A percentile compares a stretch with the other conserved stretches of the same genome.
Conservation (phyloP, 2,113 vertebrate genomes). For the Ctenodactylus gundi region DNA sequence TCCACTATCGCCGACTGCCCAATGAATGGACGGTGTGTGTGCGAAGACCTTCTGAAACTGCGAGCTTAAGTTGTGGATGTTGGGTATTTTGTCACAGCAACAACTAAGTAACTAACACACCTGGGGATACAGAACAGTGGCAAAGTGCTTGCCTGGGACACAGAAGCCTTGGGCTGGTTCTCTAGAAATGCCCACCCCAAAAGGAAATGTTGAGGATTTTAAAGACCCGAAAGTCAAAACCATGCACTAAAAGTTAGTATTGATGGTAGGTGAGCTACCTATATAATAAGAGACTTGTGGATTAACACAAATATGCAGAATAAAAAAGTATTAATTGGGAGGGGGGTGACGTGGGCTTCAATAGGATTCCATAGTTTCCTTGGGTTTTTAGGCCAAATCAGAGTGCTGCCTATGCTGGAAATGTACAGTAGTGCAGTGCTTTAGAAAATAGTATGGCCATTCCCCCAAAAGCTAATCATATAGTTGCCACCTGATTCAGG, state of each 20-base stretch:
- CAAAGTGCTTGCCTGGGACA: background rate
- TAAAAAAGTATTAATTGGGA: conserved; percentile 7
- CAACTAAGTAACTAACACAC: too few relatives aligned
- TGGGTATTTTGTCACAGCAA: too few relatives aligned
- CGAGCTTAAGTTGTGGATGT: too few relatives aligned
- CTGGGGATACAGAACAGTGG: background rate
- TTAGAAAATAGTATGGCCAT: background rate
- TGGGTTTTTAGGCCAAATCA: background rate
- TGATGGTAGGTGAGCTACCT: background rate
- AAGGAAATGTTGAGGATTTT: background rate
- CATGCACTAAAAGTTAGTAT: background rate
- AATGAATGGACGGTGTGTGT: too few relatives aligned
- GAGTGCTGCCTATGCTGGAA: background rate
- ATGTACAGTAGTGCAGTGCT: background rate
- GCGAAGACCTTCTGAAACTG: too few relatives aligned
- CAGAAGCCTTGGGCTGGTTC: background rate
- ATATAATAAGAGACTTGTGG: background rate
- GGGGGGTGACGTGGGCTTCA: background rate
- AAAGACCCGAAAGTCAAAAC: background rate
- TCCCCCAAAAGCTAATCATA: background rate
- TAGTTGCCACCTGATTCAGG: background rate
- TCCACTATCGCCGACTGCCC: too few relatives aligned
- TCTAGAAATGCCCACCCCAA: background rate
- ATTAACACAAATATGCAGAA: background rate
- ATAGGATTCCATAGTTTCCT: background rate